Base-by-base conservation (phyloP, 2,888 invertebrate species). In the Hemistola chrysoprasaria region DNA sequence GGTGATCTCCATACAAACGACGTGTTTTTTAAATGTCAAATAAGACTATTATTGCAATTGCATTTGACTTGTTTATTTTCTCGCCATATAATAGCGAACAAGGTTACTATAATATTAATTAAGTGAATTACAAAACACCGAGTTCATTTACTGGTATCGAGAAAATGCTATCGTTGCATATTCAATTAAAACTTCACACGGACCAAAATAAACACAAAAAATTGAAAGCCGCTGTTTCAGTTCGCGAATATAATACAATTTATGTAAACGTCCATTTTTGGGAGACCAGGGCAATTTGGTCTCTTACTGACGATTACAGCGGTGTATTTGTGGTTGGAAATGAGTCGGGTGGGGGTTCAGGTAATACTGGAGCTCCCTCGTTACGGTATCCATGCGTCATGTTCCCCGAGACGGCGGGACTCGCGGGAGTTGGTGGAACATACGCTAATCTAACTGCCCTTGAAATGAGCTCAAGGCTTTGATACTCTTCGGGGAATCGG, bases 351-450 rank as follows among this genome's bases (percentile, higher is more conserved):
- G 42, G 48, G 26, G 53, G 65, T 37, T 58, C 69, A 52, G 40
- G 30, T 47, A 50, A 55, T 38, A 48, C 47, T 71, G 70, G 71
- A 45, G 59, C 59, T 51, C 59, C 53, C 62, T 55, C 57, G 61
- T 59, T 55, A 56, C 16, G 42, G 47, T 45, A 41, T 38, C 56
- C 61, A 70, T 71, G 67, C 65, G 71, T 76, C 74, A 78, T 71
- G 55, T 54, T 59, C 50, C 35, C 56, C 47, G 59, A 59, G 54
- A 56, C 52, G 54, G 50, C 47, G 39, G 47, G 38, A 59, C 72
- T 63, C 65, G 21, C 26, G 63, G 59, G 71, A 56, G 37, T 25
- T 10, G 37, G 40, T 41, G 52, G 50, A 47, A 57, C 53, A 57
- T 59, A 48, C 53, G 52, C 47, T 58, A 61, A 61, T 61, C 52